Conservation (phyloP, 2,888 invertebrate species). For the Chymomyza caudatula region DNA sequence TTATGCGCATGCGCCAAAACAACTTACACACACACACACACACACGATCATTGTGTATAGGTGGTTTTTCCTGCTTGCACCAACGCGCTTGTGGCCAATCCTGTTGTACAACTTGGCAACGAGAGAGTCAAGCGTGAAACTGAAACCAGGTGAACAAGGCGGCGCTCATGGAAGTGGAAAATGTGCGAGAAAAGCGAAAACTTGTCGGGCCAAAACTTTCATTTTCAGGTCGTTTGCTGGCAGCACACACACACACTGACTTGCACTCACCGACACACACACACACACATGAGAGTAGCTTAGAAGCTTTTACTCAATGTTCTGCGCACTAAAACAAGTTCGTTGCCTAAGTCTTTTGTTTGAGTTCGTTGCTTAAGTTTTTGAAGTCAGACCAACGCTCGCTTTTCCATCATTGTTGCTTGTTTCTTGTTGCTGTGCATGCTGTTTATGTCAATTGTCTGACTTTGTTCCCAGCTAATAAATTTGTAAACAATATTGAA, state of each 20-base stretch:
- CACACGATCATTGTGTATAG: conserved; percentile 24
- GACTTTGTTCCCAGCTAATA: conserved; percentile 63
- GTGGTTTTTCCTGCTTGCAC: conserved; percentile 62
- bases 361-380: conserved; percentile 62
- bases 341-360: neutral
- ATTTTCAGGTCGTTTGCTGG: conserved; percentile 54
- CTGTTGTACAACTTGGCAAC: conserved; percentile 56
- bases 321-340: neutral
- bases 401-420: neutral
- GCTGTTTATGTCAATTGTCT: conserved; percentile 27
- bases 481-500: conserved; percentile 65
- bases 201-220: conserved; percentile 64
- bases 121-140: conserved; percentile 34
- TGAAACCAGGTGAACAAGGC: conserved; percentile 65
- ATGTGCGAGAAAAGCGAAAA: conserved; percentile 46
- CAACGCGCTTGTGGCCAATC: conserved; percentile 60
- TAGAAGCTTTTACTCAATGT: neutral
- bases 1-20: conserved; percentile 36
- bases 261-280: neutral
- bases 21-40: conserved; percentile 6
- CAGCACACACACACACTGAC: neutral
- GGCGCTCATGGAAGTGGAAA: conserved; percentile 48
- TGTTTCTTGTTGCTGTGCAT: conserved; percentile 5
- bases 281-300: neutral
- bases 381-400: conserved; percentile 24